These are phyloP conservation scores for Amazona vittata DNA, from an alignment of 2,113 vertebrate genomes.

Conservation along the genomic window DNA sequence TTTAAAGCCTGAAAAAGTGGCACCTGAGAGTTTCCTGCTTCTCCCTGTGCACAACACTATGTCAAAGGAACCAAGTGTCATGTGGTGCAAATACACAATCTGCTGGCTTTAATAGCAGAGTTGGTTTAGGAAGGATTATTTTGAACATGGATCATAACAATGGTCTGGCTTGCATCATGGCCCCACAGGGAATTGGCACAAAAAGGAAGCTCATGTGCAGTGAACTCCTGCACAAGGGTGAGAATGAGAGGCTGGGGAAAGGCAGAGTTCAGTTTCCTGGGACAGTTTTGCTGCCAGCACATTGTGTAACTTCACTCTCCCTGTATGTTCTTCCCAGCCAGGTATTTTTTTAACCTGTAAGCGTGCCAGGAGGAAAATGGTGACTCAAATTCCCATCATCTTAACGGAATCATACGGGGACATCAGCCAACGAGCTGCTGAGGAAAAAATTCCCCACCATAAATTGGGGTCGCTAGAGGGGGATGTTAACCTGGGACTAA, in stretches of 20 bases:
- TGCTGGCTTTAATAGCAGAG: background rate
- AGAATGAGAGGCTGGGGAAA: background rate
- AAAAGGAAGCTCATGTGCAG: background rate
- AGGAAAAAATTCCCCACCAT: background rate
- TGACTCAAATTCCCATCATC: slow-evolving; percentile 8
- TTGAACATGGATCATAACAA: background rate
- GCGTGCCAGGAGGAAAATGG: slow-evolving; percentile 1
- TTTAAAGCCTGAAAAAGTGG: background rate
- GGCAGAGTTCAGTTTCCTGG: background rate
- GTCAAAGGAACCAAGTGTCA: background rate
- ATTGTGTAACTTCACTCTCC: slow-evolving; percentile 26
- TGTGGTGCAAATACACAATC: background rate
- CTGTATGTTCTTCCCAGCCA: slow-evolving; percentile 13
- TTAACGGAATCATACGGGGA: background rate
- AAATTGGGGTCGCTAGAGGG: slow-evolving; percentile 4
- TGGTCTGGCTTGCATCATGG: background rate
- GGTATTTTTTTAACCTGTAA: slow-evolving; percentile 32
- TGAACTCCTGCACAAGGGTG: background rate
- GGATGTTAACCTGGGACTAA: background rate
- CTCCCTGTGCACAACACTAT: background rate
- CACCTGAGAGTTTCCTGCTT: background rate
- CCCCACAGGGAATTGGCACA: background rate
- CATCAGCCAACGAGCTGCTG: background rate
- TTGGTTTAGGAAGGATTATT: slow-evolving; percentile 22
- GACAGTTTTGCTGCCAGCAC: slow-evolving; percentile 22